Conservation (phyloP, 2,113 vertebrate species). For the Dipodomys stephensi region DNA sequence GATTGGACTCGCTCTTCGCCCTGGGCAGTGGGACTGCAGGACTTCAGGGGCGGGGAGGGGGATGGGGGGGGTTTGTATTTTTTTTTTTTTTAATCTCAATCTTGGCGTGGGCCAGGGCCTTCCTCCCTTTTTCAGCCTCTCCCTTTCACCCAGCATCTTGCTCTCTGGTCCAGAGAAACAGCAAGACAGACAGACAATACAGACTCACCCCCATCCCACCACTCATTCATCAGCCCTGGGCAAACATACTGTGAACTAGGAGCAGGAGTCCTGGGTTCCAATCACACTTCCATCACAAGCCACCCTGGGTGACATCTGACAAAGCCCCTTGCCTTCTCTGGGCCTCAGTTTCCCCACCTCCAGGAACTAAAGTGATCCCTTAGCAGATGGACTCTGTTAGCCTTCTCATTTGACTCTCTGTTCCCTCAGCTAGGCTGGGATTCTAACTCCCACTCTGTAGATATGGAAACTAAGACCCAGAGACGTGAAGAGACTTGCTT, state of each 20-base stretch:
- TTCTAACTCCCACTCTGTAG: conserved; percentile 32
- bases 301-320: conserved; percentile 40
- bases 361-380: conserved; percentile 55
- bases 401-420: conserved; percentile 36
- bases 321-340: conserved; percentile 56
- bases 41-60: conserved; percentile 62
- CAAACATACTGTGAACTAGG: background rate
- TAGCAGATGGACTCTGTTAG: conserved; percentile 21
- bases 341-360: conserved; percentile 65
- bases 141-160: conserved; percentile 25
- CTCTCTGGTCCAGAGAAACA: conserved; percentile 45
- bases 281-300: background rate
- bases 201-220: background rate
- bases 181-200: background rate
- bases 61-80: conserved; percentile 70
- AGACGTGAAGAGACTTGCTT: conserved; percentile 37
- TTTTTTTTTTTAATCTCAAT: conserved; percentile 69
- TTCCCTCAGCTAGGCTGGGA: background rate
- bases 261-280: conserved; percentile 53
- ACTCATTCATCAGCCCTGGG: conserved; percentile 32
- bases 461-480: conserved; percentile 63
- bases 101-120: conserved; percentile 49
- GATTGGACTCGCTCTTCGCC: conserved; percentile 18
- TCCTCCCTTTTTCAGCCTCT: conserved; percentile 54
- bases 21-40: conserved; percentile 50